Percentiles rank a stretch among this genome's conserved stretches.
Evolutionary conservation across 1,140 invertebrate genomes (phyloP).

Genomic region (Choristoneura fumiferana): DNA sequence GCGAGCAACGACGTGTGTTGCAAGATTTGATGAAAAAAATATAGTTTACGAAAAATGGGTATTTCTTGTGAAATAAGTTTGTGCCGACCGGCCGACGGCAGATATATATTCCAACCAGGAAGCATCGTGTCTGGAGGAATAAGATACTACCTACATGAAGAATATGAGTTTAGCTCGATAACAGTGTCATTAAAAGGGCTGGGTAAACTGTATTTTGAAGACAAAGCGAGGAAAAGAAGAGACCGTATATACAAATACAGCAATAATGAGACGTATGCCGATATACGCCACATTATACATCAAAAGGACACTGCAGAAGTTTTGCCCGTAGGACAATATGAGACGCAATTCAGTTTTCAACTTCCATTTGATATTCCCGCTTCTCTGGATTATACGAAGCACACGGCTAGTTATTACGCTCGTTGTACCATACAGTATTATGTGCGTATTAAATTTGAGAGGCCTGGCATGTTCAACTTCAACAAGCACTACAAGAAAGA

Average conservation of each 20-base stretch:
- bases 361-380: constrained; percentile 21
- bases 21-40: no score
- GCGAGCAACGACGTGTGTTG: no score
- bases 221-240: neutral
- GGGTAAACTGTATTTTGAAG: neutral
- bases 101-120: constrained; percentile 11
- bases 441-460: constrained; percentile 17
- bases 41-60: constrained; percentile 1
- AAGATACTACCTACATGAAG: constrained; percentile 20
- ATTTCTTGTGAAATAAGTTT: constrained; percentile 21
- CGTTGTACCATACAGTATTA: constrained; percentile 21
- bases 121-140: constrained; percentile 16
- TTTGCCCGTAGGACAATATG: neutral
- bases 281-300: constrained; percentile 10
- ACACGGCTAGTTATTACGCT: neutral
- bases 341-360: constrained; percentile 18
- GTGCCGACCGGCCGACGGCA: neutral
- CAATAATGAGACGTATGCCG: constrained; percentile 12
- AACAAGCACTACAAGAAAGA: constrained; percentile 20
- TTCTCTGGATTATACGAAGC: constrained; percentile 7
- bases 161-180: constrained; percentile 19
- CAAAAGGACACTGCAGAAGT: neutral
- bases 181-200: constrained; percentile 19
- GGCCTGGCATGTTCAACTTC: neutral
- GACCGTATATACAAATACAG: neutral